Base-by-base conservation (phyloP, 2,888 invertebrate species). In the Liodrosophila aerea region DNA sequence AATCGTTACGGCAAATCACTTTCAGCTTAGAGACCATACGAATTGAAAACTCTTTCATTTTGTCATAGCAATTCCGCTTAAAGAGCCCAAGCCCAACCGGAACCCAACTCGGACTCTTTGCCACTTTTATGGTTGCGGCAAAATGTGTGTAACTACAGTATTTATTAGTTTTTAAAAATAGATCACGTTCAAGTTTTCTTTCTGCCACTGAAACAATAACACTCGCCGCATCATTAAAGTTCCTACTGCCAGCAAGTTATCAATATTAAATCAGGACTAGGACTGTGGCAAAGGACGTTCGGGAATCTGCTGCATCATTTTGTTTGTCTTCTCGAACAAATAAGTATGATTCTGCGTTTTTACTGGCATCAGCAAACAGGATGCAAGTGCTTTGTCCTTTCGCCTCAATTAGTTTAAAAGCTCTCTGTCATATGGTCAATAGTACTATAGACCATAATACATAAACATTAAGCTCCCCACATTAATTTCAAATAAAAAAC, bases 1-100 rank as follows among this genome's bases (percentile, higher is more conserved):
- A 76, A 77, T 73, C 77, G 78, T 76, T 77, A 73, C 64, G 65
- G 65, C 73, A 76, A 77, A 81, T 81, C 81, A 71, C 68, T 81
- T 80, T 66, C 49, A 78, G 76, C 71, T 73, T 71, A 70, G 43
- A 57, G 39, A 51, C 46, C 40, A 45, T 29, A 43, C 50, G 41
- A 63, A 64, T 64, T 52, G 64, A 63, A 67, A 69, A 65, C 53
- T 54, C 57, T 54, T 62, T 33, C 34, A 33, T 33, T 45, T 33
- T 41, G 27, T 7, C 51, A 33, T n/a, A 49, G 43, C 52, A 37
- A 57, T 57, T 34, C 29, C 41, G 46, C 36, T 53, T 60, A 37
- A 46, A 33, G 51, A 47, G 34, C 22, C 45, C 13, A 30, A 16
- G 36, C 8, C 15, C 11, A 30, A 18, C 12, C 18, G 9, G n/a